Evolutionary conservation across 2,113 vertebrate genomes (phyloP), one percentile per base, ranked within the genome.

Genomic region (Sinocyclocheilus maitianheensis): DNA sequence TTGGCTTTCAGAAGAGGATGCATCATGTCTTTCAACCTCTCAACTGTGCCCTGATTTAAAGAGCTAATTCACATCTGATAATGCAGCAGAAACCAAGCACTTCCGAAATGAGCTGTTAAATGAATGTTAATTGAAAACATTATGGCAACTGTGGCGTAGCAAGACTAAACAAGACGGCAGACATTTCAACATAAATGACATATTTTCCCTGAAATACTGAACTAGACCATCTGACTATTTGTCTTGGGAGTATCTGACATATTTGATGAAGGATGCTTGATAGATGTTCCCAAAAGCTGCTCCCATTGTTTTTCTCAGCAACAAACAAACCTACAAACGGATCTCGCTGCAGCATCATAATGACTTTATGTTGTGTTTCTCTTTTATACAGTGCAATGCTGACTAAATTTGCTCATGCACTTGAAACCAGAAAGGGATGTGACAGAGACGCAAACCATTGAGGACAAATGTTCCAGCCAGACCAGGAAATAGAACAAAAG

Each of bases 291-390:
- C 6, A 18, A 63, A 78, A 78, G 53, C 20, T 40, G 11, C 37
- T 43, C 34, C 4, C 5, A 34, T 48, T 2, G 6, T 65, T 48
- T 81, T 51, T 24, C 79, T 81, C 79, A n/a, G 34, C 20, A 62
- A 22, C 34, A 80, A 62, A 80, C 79, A 67, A 48, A 67, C 79
- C 26, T 81, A 77, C 55, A 72, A 77, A 30, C 20, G 48, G 72
- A 75, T 51, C 13, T 55, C 3, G 2, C 2, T 77, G 46, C 24
- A 77, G 26, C n/a, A 77, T 77, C 26, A 34, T 48, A 53, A 75
- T 76, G 13, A n/a, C 5, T 14, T 18, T 34, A 53, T 51, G 18
- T 22, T 37, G 26, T 4, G 53, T 14, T 22, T 71, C 5, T 65
- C 7, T 65, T 2, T 22, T 22, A 82, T 55, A 53, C 6, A 71